Evolutionary conservation across 2,888 invertebrate genomes (phyloP).

Genomic region (Zaprionus obscuricornis): DNA sequence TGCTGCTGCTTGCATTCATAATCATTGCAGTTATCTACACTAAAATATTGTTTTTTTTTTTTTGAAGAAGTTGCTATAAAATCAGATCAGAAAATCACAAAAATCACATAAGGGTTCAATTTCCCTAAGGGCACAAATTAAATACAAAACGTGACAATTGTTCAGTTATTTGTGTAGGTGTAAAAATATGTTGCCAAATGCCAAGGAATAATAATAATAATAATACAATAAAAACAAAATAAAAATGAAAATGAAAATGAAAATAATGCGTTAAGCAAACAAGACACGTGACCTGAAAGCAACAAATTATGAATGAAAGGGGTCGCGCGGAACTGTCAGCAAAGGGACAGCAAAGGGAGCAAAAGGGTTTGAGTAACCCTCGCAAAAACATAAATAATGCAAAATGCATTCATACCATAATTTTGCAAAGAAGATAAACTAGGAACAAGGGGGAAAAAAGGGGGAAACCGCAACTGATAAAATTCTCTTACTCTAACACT

Average conservation of each 20-base stretch:
- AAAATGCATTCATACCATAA: slow-evolving; percentile 38
- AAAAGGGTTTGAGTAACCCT: too few species aligned
- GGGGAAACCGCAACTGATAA: too few species aligned
- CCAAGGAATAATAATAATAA: slow-evolving; percentile 54
- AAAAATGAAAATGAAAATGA: slow-evolving; percentile 63
- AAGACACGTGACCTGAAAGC: slow-evolving; percentile 38
- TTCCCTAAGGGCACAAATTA: slow-evolving; percentile 56
- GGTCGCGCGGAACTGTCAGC: too few species aligned
- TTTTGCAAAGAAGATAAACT: too few species aligned
- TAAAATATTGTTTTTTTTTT: too few species aligned
- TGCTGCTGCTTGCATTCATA: too few species aligned
- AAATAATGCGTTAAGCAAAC: slow-evolving; percentile 71
- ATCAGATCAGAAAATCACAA: slow-evolving; percentile 22
- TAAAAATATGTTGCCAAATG: slow-evolving; percentile 81
- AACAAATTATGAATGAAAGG: too few species aligned
- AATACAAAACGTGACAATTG: slow-evolving; percentile 72
- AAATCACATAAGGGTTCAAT: slow-evolving; percentile 44
- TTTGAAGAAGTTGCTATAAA: slow-evolving; percentile 40
- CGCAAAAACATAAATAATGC: slow-evolving; percentile 65
- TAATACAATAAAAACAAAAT: slow-evolving; percentile 56
- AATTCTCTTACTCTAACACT: not conserved
- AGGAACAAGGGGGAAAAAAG: not conserved
- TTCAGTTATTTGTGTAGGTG: slow-evolving; percentile 81
- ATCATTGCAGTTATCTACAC: too few species aligned
- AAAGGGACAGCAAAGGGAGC: too few species aligned